Evolutionary conservation across 2,888 invertebrate genomes (phyloP).

Genomic region (Drosophila ustulata): DNA sequence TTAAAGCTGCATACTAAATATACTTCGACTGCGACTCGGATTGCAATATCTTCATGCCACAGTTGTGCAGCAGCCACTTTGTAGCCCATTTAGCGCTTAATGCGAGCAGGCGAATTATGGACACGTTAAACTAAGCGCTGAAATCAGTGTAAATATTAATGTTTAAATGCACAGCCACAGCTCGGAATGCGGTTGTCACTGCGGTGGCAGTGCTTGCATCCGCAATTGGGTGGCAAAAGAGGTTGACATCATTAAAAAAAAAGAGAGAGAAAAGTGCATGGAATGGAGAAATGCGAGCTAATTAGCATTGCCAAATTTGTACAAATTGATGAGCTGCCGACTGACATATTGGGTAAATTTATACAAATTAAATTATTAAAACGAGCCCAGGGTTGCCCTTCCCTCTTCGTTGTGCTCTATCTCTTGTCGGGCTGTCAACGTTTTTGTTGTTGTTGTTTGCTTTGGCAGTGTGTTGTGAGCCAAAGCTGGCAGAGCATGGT

Average conservation of each 20-base stretch:
- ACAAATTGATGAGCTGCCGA: constrained; percentile 61
- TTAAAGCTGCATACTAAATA: constrained; percentile 50
- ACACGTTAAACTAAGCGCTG: constrained; percentile 51
- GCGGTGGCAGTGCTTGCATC: not conserved
- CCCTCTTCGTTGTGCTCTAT: not conserved
- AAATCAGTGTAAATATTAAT: constrained; percentile 64
- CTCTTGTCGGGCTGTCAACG: constrained; percentile 51
- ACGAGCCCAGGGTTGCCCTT: constrained; percentile 18
- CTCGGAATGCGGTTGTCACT: constrained; percentile 18
- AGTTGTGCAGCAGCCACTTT: constrained; percentile 62
- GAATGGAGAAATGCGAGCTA: constrained; percentile 42
- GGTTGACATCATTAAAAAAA: not conserved
- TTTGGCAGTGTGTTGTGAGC: not conserved
- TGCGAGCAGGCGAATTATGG: constrained; percentile 75
- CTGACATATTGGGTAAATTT: constrained; percentile 77
- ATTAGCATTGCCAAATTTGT: constrained; percentile 49
- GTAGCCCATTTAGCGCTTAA: constrained; percentile 70
- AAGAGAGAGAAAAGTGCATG: constrained; percentile 28
- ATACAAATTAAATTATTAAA: constrained; percentile 78
- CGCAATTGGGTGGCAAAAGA: constrained; percentile 31
- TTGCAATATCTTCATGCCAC: not conserved
- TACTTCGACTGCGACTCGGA: not conserved
- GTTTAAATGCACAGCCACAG: constrained; percentile 42
- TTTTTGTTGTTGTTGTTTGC: not conserved
- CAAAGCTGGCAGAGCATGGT: constrained; percentile 20